Evolutionary conservation across 2,888 invertebrate species (phyloP), one percentile per base, ranked within the genome.

Genomic region (Oscheius sp.): DNA sequence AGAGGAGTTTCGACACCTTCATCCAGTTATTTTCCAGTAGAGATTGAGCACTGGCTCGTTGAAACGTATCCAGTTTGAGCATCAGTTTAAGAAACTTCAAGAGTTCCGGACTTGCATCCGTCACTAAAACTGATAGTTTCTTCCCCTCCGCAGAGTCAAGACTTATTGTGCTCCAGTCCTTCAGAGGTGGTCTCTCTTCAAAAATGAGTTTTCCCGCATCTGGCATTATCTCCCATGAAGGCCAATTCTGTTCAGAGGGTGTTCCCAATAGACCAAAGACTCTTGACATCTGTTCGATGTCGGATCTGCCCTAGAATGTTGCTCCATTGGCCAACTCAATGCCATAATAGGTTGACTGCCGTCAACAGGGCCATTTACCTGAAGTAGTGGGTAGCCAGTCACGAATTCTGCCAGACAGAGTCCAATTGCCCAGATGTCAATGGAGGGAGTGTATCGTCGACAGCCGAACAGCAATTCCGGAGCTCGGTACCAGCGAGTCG

Each of bases 401-500:
- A 83, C 57, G 60, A 83, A 71, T 72, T 87, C 87, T 5, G 84
- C 85, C 21, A 87, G 74, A 70, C 86, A 79, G 65, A 86, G 86
- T 2, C 87, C 87, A 7, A 83, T 73, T 11, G 86, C 81, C 87
- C 87, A 87, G 5, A 82, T 70, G 75, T 82, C 82, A 2, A 83
- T 77, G 1, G 77, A 58, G 4, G 79, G 78, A n/a, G 59, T 72
- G 68, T 82, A 84, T 33, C 76, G 62, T 35, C 76, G 76, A 29
- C 74, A 66, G 32, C 83, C 82, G 71, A 86, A 85, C n/a, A 86
- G 76, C 9, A 86, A 73, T 63, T 86, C 86, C 1, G 86, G 86
- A n/a, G 87, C 85, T 1, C 86, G 79, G 75, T 86, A 86, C 83
- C 83, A 86, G 32, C 86, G 77, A 66, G 86, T 86, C 32, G 82